Percentiles rank a stretch among this genome's conserved stretches.
phyloP scores from a whole-genome alignment of 2,888 invertebrate species.

The Sialis lutaria region DNA sequence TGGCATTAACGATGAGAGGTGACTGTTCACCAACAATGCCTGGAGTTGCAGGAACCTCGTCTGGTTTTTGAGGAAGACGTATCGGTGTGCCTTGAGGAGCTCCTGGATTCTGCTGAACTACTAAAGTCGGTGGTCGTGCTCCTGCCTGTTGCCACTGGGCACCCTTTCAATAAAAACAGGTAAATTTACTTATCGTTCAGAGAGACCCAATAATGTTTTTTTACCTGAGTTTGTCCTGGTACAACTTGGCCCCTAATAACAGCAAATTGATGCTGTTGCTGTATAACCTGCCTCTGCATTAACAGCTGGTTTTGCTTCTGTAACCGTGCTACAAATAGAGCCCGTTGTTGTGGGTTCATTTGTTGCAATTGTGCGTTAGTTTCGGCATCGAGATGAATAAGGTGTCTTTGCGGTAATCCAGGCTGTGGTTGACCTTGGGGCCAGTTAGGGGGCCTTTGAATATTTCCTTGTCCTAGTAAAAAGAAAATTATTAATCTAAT shows the following conservation, averaged over 20 bases:
- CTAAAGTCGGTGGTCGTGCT: slow-evolving; percentile 1
- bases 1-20: slow-evolving; percentile 58
- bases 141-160: slow-evolving; percentile 5
- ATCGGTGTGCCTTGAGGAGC: background rate
- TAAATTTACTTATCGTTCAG: background rate
- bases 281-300: slow-evolving; percentile 27
- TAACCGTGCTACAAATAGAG: slow-evolving; percentile 61
- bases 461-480: background rate
- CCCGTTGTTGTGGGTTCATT: slow-evolving; percentile 60
- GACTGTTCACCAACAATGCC: slow-evolving; percentile 19
- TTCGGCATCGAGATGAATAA: slow-evolving; percentile 67
- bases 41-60: slow-evolving; percentile 2
- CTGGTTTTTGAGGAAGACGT: slow-evolving; percentile 8
- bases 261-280: slow-evolving; percentile 3
- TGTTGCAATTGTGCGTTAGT: slow-evolving; percentile 71
- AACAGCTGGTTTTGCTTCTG: slow-evolving; percentile 51
- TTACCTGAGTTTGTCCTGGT: slow-evolving; percentile 1
- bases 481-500: too few species aligned
- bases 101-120: slow-evolving; percentile 4
- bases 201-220: too few species aligned
- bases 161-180: background rate
- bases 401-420: slow-evolving; percentile 36
- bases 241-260: slow-evolving; percentile 5
- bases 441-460: slow-evolving; percentile 14
- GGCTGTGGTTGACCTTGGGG: slow-evolving; percentile 14